Evolutionary conservation across 2,888 invertebrate species (phyloP).

Genomic region (Pristionchus entomophagus): DNA sequence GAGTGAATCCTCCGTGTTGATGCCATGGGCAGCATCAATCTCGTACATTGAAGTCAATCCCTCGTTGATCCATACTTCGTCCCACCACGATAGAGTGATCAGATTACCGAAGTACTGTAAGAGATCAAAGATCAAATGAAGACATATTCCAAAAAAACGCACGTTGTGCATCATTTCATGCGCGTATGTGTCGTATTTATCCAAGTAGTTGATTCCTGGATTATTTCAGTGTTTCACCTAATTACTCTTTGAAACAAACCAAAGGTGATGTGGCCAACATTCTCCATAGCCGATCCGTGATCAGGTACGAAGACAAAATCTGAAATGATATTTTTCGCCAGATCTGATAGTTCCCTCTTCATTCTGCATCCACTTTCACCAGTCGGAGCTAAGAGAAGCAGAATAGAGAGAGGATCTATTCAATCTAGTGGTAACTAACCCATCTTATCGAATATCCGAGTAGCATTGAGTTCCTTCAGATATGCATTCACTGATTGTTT

Average conservation of each 20-base stretch:
- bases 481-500: background rate
- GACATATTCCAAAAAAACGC: background rate
- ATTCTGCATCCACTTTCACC: too few relatives aligned
- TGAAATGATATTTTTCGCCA: background rate
- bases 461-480: background rate
- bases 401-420: too few relatives aligned
- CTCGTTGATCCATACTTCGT: conserved; percentile 23
- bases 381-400: too few relatives aligned
- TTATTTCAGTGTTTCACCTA: background rate
- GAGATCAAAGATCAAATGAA: background rate
- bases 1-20: background rate
- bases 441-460: conserved; percentile 4
- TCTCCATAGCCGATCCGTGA: background rate
- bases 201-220: background rate
- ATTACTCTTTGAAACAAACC: background rate
- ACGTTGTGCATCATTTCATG: conserved; percentile 15
- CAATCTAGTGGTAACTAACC: background rate
- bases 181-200: background rate
- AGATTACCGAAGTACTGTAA: background rate
- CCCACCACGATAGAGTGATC: background rate
- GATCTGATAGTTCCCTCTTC: too few relatives aligned
- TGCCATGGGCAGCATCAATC: background rate
- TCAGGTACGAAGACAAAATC: background rate
- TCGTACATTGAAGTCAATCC: background rate
- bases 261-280: background rate